These are phyloP conservation scores for Pandemis cinnamomeana DNA, from an alignment of 2,888 invertebrate genomes.

Conservation along the genomic window DNA sequence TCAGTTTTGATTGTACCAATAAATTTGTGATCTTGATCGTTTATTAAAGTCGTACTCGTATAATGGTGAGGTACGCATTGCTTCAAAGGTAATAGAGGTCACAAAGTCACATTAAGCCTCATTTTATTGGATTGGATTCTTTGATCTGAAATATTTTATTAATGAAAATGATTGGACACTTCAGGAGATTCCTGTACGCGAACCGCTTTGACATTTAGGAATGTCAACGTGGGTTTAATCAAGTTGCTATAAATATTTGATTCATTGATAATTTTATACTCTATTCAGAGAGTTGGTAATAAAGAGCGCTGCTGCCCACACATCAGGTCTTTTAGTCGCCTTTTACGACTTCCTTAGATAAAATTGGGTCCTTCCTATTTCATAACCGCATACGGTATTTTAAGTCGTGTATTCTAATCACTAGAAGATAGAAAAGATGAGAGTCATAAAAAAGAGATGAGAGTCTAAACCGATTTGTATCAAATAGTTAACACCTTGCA, in stretches of 20 bases:
- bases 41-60: slow-evolving; percentile 30
- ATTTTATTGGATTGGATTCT: slow-evolving; percentile 4
- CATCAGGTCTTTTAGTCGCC: too few species aligned
- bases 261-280: not conserved
- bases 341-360: too few species aligned
- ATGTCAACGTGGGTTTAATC: not conserved
- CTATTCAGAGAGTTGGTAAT: too few species aligned
- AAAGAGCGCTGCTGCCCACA: too few species aligned
- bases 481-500: not conserved
- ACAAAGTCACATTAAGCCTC: slow-evolving; percentile 6
- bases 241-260: not conserved
- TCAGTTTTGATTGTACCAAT: slow-evolving; percentile 40
- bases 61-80: slow-evolving; percentile 27
- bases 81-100: slow-evolving; percentile 25
- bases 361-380: too few species aligned
- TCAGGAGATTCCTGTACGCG: not conserved
- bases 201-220: not conserved
- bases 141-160: not conserved
- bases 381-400: too few species aligned
- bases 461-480: too few species aligned
- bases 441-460: too few species aligned
- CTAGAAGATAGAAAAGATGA: too few species aligned
- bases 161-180: not conserved
- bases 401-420: too few species aligned
- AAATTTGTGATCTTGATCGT: slow-evolving; percentile 34